Base-by-base conservation (phyloP, 2,113 vertebrate genomes). In the Plestiodon gilberti region DNA sequence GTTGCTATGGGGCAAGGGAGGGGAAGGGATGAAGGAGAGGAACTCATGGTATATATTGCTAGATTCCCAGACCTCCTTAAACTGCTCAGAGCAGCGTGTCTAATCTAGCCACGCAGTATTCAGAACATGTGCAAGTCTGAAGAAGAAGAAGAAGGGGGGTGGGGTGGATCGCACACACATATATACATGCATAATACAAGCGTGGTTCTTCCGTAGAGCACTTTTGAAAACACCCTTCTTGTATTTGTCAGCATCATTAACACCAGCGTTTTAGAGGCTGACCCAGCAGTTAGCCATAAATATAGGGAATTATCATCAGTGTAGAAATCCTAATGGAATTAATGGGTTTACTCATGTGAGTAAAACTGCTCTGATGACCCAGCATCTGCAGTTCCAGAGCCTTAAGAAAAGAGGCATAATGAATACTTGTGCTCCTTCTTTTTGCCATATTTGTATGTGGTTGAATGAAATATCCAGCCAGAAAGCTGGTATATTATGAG, bases 21-120 rank as follows among this genome's bases (percentile, higher is more conserved):
- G 38, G 35, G 20, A 43, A 4, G 20, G 35, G 0, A 0, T 0
- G 1, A 30, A 67, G 40, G 30, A 70, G 55, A 61, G 7, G 20
- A 86, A 73, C 40, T 75, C 87, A 71, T 86, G 86, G 81, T 87
- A 92, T 85, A 82, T 57, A 57, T 69, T 67, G 82, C 84, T 43
- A 76, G 77, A 25, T 80, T 95, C 91, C 94, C 93, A 97, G 94
- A 94, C 96, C 92, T 96, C 95, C 95, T 96, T 97, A 96, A 96
- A 96, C 89, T 96, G 96, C 94, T 96, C 97, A 97, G 88, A 94
- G 92, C 92, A 93, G 92, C 96, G 81, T 97, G 93, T 95, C 93
- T 97, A 97, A 97, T 95, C 89, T 90, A 93, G 94, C 90, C 93
- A 91, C 86, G 89, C 87, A 90, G 94, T 84, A 90, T 78, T 76